phyloP scores from a whole-genome alignment of 1,140 invertebrate genomes.

The Calosoma granatense region DNA sequence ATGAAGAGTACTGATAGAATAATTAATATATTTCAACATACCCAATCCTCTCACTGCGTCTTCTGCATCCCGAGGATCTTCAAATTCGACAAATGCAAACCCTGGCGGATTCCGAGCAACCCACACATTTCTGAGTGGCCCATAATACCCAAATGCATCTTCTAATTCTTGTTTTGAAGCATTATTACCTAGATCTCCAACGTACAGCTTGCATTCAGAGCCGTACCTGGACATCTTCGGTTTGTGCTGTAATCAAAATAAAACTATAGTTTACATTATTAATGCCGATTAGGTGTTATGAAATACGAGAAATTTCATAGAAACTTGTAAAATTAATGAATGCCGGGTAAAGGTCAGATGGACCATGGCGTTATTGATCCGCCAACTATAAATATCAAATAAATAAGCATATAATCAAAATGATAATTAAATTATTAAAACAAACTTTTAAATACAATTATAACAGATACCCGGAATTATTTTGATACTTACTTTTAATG shows the following conservation, averaged over 20 bases:
- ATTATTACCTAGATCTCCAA: conserved; percentile 83
- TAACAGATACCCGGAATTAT: too few relatives aligned
- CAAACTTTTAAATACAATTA: too few relatives aligned
- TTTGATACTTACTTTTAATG: too few relatives aligned
- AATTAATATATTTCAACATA: conserved; percentile 24
- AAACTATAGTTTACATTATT: not conserved
- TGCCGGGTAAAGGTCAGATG: not conserved
- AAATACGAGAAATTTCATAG: not conserved
- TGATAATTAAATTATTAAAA: too few relatives aligned
- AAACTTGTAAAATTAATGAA: not conserved
- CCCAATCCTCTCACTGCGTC: conserved; percentile 75
- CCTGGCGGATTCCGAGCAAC: conserved; percentile 86
- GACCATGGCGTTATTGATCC: not conserved
- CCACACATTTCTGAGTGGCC: conserved; percentile 88
- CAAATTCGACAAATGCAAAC: conserved; percentile 95
- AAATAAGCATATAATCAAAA: not conserved
- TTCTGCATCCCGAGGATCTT: conserved; percentile 81
- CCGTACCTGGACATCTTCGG: conserved; percentile 61
- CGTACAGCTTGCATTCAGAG: conserved; percentile 91
- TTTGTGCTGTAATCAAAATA: not conserved
- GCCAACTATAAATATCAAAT: not conserved
- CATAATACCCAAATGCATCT: conserved; percentile 91
- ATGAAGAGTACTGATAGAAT: not conserved
- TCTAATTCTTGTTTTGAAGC: conserved; percentile 87
- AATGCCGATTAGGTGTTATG: not conserved